Conservation (phyloP, 1,140 invertebrate species). For the Temnothorax curvispinosus region DNA sequence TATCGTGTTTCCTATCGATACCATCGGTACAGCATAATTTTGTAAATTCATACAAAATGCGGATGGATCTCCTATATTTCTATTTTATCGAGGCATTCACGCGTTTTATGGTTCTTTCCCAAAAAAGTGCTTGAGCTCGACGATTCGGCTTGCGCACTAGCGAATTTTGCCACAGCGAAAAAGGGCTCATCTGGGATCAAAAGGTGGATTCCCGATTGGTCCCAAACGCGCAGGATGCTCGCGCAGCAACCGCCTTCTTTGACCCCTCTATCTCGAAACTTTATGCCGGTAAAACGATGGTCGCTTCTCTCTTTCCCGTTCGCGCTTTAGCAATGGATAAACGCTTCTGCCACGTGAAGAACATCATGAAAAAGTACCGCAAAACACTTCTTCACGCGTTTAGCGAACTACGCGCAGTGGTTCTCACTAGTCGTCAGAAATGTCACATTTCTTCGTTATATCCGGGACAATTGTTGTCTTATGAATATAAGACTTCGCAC, state of each 20-base stretch:
- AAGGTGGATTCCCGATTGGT: conserved; percentile 66
- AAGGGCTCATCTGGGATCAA: conserved; percentile 66
- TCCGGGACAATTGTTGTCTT: not conserved
- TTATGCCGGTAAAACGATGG: conserved; percentile 76
- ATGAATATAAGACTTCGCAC: not conserved
- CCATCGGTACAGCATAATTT: not conserved
- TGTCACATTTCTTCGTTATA: not conserved
- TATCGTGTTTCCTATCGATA: not conserved
- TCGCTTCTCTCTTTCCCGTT: conserved; percentile 68
- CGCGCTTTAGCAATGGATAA: conserved; percentile 70
- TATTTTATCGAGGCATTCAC: conserved; percentile 48
- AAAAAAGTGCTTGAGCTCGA: conserved; percentile 37
- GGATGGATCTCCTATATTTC: not conserved
- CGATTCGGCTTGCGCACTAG: conserved; percentile 67
- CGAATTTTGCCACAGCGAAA: conserved; percentile 41
- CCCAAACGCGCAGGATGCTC: conserved; percentile 69
- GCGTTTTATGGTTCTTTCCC: conserved; percentile 10
- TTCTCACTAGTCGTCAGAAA: conserved; percentile 47
- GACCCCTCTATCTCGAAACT: conserved; percentile 71
- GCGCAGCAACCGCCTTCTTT: conserved; percentile 70
- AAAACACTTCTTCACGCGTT: conserved; percentile 76
- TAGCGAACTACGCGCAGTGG: conserved; percentile 69
- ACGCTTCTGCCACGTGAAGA: conserved; percentile 71
- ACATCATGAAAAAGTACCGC: conserved; percentile 75
- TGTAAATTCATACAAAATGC: conserved; percentile 3